Conservation (phyloP, 2,113 vertebrate genomes). For the Ginglymostoma cirratum region DNA sequence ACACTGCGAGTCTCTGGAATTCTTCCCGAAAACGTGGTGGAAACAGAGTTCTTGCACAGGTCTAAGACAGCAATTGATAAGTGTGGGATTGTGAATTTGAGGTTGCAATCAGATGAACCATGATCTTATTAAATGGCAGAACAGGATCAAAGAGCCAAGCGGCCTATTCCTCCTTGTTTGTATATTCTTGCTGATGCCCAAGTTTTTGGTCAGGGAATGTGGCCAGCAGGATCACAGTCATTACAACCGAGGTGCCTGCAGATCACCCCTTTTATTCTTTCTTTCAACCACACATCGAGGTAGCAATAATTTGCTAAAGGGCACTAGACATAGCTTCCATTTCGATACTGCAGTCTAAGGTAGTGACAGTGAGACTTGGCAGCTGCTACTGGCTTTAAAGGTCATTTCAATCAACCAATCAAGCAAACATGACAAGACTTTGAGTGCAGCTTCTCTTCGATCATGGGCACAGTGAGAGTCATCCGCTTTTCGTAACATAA, state of each 20-base stretch:
- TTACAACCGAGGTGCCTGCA: background rate
- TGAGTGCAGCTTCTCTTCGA: background rate
- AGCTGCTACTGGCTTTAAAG: background rate
- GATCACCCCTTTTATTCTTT: background rate
- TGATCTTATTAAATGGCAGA: too few relatives aligned
- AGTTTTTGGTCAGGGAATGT: background rate
- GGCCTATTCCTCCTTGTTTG: too few relatives aligned
- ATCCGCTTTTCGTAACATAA: constrained; percentile 26
- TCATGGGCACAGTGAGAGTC: background rate
- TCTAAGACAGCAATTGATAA: too few relatives aligned
- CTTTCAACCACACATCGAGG: background rate
- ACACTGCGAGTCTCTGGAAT: too few relatives aligned
- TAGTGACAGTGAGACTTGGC: background rate
- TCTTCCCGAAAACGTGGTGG: too few relatives aligned
- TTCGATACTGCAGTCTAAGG: background rate
- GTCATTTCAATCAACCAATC: background rate
- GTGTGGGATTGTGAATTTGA: too few relatives aligned
- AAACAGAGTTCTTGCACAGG: too few relatives aligned
- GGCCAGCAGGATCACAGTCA: background rate
- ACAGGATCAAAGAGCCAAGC: too few relatives aligned
- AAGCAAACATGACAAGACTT: background rate
- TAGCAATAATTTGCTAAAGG: background rate
- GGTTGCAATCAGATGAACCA: too few relatives aligned
- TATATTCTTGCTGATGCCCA: background rate
- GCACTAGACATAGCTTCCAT: background rate